Base-by-base conservation (phyloP, 2,888 invertebrate species). In the Melinaea menophilus region DNA sequence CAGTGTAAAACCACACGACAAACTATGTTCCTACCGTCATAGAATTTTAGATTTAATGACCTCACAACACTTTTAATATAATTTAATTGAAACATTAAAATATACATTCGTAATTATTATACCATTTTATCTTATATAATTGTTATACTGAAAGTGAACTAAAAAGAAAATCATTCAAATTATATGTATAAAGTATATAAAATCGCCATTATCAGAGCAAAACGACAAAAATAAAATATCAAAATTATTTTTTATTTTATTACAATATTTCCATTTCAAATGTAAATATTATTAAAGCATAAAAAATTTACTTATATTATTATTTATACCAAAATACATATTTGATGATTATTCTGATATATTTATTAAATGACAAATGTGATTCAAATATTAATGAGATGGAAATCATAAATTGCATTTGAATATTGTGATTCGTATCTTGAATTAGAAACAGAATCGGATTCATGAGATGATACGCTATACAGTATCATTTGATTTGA, bases 371-470 rank as follows among this genome's bases (percentile, higher is more conserved):
- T 9, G 11, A 5, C 7, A 9, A 41, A 41, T 41, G 9, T 9
- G 5, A 41, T 41, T 37, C 37, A 48, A 51, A 31, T 46, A 5
- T 55, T 74, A 75, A 80, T 75, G 75, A 75, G 75, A 80, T 80
- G 80, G 72, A 74, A 76, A 75, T 73, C 68, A 73, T 78, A 79
- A 57, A 57, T 82, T 78, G 77, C 78, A 79, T 75, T 73, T 70
- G 72, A 79, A 82, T 83, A 82, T 82, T 82, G 76, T 81, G 80
- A 81, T 82, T 76, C 76, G 82, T 81, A 78, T 75, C 78, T 75
- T 79, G 81, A 82, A 78, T 81, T 77, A 78, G 79, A 72, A 77
- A 74, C 73, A 68, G 72, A 77, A 79, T 81, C 75, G 73, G 79
- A 82, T 80, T 78, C 77, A 75, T 77, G 76, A 73, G 77, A 74